Conservation (phyloP, 2,113 vertebrate species). For the Ariopsis seemanni region DNA sequence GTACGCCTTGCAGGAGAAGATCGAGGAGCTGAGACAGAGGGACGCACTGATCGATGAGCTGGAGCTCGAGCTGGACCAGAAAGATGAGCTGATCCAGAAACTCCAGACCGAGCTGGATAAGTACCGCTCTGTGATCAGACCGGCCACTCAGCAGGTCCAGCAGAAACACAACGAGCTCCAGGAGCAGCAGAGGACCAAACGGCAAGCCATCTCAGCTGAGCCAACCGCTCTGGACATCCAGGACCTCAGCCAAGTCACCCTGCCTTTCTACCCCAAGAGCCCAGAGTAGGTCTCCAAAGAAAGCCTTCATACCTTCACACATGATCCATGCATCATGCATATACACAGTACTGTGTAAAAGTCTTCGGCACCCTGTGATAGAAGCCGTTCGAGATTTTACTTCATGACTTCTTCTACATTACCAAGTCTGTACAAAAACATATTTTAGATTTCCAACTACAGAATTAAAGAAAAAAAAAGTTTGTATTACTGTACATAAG, state of each 20-base stretch:
- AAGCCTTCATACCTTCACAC: not conserved
- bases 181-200: slow-evolving; percentile 91
- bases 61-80: slow-evolving; percentile 96
- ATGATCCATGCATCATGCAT: not conserved
- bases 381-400: too few relatives aligned
- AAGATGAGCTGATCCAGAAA: slow-evolving; percentile 95
- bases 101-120: slow-evolving; percentile 97
- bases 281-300: slow-evolving; percentile 81
- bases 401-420: too few relatives aligned
- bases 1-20: slow-evolving; percentile 96
- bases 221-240: slow-evolving; percentile 91
- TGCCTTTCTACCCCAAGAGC: slow-evolving; percentile 95
- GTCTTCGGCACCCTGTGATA: too few relatives aligned
- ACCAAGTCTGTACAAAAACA: too few relatives aligned
- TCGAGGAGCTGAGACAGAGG: slow-evolving; percentile 93
- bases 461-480: too few relatives aligned
- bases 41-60: slow-evolving; percentile 97
- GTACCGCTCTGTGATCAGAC: slow-evolving; percentile 92
- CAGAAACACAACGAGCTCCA: slow-evolving; percentile 81
- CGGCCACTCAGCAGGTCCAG: slow-evolving; percentile 87
- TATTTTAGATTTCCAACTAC: too few relatives aligned
- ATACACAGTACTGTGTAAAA: too few relatives aligned
- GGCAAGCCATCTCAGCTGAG: slow-evolving; percentile 94
- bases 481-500: too few relatives aligned
- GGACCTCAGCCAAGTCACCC: slow-evolving; percentile 91